phyloP scores from a whole-genome alignment of 2,113 vertebrate genomes.

The Myotis lucifugus region DNA sequence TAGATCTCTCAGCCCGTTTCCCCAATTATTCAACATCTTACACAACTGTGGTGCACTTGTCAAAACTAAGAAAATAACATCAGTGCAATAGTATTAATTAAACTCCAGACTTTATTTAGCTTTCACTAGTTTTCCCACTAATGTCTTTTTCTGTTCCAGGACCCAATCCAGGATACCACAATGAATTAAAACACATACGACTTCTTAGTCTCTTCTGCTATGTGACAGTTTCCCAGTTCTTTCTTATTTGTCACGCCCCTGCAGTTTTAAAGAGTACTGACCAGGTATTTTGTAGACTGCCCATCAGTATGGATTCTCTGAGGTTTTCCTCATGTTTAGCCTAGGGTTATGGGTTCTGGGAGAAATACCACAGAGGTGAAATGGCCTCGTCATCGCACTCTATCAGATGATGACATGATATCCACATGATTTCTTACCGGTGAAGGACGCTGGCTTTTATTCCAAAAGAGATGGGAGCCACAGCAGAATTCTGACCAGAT shows the following conservation, averaged over 20 bases:
- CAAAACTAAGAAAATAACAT: constrained; percentile 38
- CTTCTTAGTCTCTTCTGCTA: not conserved
- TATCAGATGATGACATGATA: not conserved
- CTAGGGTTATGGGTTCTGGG: not conserved
- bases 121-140: not conserved
- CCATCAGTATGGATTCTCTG: not conserved
- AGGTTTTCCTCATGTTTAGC: not conserved
- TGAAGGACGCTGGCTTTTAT: not conserved
- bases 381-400: not conserved
- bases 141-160: not conserved
- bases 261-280: not conserved
- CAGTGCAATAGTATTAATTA: not conserved
- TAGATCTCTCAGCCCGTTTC: not conserved
- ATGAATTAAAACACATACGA: not conserved
- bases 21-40: not conserved
- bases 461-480: not conserved
- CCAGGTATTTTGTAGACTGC: not conserved
- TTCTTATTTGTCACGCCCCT: not conserved
- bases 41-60: not conserved
- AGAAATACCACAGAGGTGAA: constrained; percentile 13
- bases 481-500: not conserved
- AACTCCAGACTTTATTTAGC: not conserved
- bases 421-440: not conserved
- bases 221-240: not conserved
- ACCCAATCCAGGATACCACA: not conserved